Evolutionary conservation across 2,888 invertebrate species (phyloP), one percentile per base, ranked within the genome.

Genomic region (Opisthograptis luteolata): DNA sequence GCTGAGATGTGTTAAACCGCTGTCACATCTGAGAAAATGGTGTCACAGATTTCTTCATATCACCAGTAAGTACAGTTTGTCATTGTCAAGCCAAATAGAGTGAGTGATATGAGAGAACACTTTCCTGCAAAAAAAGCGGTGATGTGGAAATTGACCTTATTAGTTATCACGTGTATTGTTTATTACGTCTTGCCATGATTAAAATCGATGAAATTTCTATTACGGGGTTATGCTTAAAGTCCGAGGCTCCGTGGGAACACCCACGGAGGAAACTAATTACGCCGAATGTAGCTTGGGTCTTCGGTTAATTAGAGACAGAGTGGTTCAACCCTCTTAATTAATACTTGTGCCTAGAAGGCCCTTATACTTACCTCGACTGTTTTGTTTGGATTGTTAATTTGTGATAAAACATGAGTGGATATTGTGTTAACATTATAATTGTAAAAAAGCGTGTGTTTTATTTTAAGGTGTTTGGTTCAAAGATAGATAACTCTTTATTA

Each of bases 251-350:
- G 82, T 87, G 87, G 84, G 87, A 87, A 84, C 81, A 79, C 81
- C 84, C 84, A 84, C 76, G 71, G 79, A 85, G 86, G 81, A 77
- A 89, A 86, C 85, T 88, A 89, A 88, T 88, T 89, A 89, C 85
- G 75, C 73, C 75, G 79, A 84, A 87, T 86, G 86, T 80, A 84
- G 87, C 81, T 74, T 78, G 86, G 88, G 84, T 82, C 87, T 87
- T 85, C 87, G 81, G 85, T 88, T 90, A 90, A 90, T 90, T 89
- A 88, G 88, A 87, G 83, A 76, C 79, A 70, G 82, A 84, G 85
- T 81, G 87, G 84, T 76, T 80, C 84, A 84, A 87, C 86, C 88
- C 89, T 86, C 87, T 86, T 89, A 89, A 90, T 90, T 87, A 88
- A 89, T 88, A 86, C 86, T 87, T 84, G 81, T 81, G 81, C 81